These are phyloP conservation scores for Jaculus jaculus DNA, from an alignment of 2,113 vertebrate species.

Conservation along the genomic window DNA sequence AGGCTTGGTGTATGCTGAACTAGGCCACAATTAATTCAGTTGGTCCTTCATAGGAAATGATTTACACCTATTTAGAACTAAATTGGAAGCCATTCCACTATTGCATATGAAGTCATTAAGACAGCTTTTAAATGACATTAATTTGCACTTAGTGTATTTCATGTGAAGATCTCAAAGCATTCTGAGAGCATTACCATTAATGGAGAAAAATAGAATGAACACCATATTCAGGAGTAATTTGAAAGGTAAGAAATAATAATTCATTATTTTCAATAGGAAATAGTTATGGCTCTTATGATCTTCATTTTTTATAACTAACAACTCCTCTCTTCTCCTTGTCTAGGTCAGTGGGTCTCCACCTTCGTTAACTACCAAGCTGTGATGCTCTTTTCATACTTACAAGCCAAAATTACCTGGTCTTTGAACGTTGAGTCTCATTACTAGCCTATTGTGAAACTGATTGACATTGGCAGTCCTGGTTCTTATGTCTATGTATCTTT, in stretches of 20 bases:
- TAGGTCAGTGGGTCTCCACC: background rate
- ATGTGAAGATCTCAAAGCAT: constrained; percentile 72
- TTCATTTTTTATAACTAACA: background rate
- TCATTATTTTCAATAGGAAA: background rate
- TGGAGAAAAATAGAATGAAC: background rate
- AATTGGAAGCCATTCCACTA: constrained; percentile 42
- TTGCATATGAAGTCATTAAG: constrained; percentile 66
- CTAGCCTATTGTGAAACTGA: background rate
- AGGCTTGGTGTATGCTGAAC: constrained; percentile 59
- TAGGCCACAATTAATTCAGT: constrained; percentile 66
- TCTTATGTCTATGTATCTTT: background rate
- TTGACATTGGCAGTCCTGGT: background rate
- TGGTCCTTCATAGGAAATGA: constrained; percentile 41
- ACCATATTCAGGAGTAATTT: constrained; percentile 15
- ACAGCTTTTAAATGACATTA: constrained; percentile 64
- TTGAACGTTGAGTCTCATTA: background rate
- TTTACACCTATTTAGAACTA: constrained; percentile 63
- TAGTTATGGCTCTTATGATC: background rate
- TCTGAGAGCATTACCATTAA: constrained; percentile 51
- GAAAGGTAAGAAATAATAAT: constrained; percentile 30
- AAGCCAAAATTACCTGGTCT: background rate
- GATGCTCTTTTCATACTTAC: background rate
- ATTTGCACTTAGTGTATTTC: constrained; percentile 63
- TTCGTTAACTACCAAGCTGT: background rate
- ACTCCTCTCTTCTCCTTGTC: background rate